Percentiles rank a stretch among this genome's conserved stretches.
Conservation (phyloP, 2,888 invertebrate species). For the Miltochrista miniata region DNA sequence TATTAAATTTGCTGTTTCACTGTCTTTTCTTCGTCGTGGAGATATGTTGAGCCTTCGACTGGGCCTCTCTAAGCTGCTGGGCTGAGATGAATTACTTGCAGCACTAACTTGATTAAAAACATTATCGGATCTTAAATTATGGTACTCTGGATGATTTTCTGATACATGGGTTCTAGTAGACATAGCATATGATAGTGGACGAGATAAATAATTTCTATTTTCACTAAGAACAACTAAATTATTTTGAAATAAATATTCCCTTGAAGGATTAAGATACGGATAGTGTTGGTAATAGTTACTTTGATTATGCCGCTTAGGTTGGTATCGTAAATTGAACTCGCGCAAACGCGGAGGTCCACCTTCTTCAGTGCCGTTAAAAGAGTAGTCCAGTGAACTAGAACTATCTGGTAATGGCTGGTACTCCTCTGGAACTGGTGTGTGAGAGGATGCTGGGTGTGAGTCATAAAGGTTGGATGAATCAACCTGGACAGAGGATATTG, state of each 20-base stretch:
- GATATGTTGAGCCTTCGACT: conserved; percentile 75
- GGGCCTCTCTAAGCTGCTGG: conserved; percentile 62
- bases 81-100: conserved; percentile 28
- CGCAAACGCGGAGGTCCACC: conserved; percentile 48
- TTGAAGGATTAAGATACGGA: conserved; percentile 47
- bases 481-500: conserved; percentile 64
- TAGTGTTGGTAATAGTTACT: conserved; percentile 62
- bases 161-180: conserved; percentile 42
- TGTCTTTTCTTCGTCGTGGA: conserved; percentile 69
- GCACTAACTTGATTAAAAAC: conserved; percentile 26
- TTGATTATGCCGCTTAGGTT: conserved; percentile 65
- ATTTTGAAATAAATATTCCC: conserved; percentile 59
- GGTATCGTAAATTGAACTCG: conserved; percentile 69
- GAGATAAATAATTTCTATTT: conserved; percentile 53
- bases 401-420: conserved; percentile 77
- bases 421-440: conserved; percentile 75
- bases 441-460: conserved; percentile 60
- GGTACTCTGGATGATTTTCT: conserved; percentile 47
- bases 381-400: conserved; percentile 68
- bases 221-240: conserved; percentile 61
- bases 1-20: conserved; percentile 63
- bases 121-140: conserved; percentile 30
- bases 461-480: conserved; percentile 66
- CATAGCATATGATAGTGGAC: conserved; percentile 55
- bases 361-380: conserved; percentile 47